Conservation (phyloP, 1,140 invertebrate species). For the Leptopilina boulardi region DNA sequence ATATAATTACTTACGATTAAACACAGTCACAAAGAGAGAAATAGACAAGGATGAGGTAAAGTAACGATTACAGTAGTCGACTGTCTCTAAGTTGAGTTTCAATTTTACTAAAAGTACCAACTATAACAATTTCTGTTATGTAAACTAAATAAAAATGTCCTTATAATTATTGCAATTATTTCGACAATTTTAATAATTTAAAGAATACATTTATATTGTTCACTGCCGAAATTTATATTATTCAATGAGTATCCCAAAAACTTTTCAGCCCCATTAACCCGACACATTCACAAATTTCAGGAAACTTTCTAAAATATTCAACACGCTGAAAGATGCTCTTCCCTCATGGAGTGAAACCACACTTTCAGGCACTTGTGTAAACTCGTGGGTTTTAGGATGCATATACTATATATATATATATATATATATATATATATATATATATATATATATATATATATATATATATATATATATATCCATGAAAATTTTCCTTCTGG, state of each 20-base stretch:
- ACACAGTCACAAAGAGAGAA: conserved; percentile 26
- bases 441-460: background rate
- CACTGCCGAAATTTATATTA: background rate
- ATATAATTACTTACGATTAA: conserved; percentile 64
- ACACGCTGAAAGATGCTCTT: conserved; percentile 54
- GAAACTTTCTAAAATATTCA: conserved; percentile 58
- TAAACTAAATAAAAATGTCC: no score
- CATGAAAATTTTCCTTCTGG: background rate
- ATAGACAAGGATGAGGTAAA: background rate
- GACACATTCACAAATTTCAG: background rate
- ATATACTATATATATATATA: background rate
- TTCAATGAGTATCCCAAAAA: background rate
- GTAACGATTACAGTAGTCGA: background rate
- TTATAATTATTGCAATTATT: no score
- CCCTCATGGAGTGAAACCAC: conserved; percentile 43
- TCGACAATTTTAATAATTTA: background rate
- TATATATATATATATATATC: background rate
- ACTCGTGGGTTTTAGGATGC: background rate
- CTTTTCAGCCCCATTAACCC: background rate
- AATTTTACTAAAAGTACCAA: conserved; percentile 12
- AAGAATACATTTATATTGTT: background rate
- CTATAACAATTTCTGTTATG: no score
- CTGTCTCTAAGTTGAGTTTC: background rate
- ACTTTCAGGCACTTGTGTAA: conserved; percentile 29
- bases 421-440: no score